Conservation (phyloP, 2,888 invertebrate species). For the Standfussiana lucernea region DNA sequence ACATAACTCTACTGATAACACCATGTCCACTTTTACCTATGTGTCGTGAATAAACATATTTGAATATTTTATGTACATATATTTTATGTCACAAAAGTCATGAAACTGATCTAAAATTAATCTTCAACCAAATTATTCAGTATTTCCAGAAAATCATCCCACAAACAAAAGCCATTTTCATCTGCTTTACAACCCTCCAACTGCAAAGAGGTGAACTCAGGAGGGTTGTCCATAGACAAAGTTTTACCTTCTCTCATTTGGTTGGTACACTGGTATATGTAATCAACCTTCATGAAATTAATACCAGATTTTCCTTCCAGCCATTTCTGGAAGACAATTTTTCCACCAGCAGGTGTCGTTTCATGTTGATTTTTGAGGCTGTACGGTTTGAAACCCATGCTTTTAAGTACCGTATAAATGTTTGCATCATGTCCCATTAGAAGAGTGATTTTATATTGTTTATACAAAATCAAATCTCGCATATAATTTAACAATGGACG, state of each 20-base stretch:
- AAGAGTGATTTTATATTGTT: conserved; percentile 73
- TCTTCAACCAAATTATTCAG: conserved; percentile 43
- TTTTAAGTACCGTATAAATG: conserved; percentile 79
- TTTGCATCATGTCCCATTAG: conserved; percentile 87
- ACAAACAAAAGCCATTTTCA: conserved; percentile 79
- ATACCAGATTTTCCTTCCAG: conserved; percentile 65
- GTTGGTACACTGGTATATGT: conserved; percentile 80
- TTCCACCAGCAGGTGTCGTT: conserved; percentile 81
- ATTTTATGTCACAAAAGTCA: too few relatives aligned
- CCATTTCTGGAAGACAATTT: conserved; percentile 86
- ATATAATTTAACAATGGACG: conserved; percentile 79
- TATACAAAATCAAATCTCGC: conserved; percentile 73
- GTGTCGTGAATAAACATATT: too few relatives aligned
- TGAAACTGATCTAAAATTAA: neutral
- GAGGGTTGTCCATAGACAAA: conserved; percentile 78
- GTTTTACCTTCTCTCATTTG: conserved; percentile 77
- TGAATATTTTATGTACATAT: too few relatives aligned
- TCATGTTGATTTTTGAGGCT: conserved; percentile 77
- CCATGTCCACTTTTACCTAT: too few relatives aligned
- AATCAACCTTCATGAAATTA: conserved; percentile 79
- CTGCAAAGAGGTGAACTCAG: conserved; percentile 75
- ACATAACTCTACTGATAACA: too few relatives aligned
- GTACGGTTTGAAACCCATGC: conserved; percentile 78
- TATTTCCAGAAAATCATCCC: conserved; percentile 77
- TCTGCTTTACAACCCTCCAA: conserved; percentile 77